Evolutionary conservation across 1,140 invertebrate species (phyloP).

Genomic region (Diorhabda elongata): DNA sequence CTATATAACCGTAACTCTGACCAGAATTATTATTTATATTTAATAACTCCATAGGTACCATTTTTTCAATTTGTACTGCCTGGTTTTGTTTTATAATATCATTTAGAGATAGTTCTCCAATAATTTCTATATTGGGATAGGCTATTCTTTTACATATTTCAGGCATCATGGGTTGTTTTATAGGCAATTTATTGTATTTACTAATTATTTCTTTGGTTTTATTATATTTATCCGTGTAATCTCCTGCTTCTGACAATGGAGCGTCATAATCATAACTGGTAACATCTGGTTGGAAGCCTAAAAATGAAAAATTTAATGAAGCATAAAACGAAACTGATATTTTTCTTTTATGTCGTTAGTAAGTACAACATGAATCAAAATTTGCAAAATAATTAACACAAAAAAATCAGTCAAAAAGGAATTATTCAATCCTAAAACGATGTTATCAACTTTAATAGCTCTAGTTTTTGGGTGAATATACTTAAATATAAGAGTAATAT

Average conservation of each 20-base stretch:
- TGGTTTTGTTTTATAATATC: conserved; percentile 36
- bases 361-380: neutral
- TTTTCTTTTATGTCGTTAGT: neutral
- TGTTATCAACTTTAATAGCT: neutral
- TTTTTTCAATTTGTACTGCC: conserved; percentile 22
- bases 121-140: conserved; percentile 18
- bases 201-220: conserved; percentile 41
- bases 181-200: conserved; percentile 46
- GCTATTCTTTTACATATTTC: neutral
- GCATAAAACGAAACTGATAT: neutral
- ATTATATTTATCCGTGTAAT: conserved; percentile 50
- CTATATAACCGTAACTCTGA: conserved; percentile 58
- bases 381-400: neutral
- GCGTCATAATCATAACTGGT: conserved; percentile 57
- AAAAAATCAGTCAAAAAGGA: neutral
- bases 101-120: conserved; percentile 34
- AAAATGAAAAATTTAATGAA: neutral
- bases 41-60: conserved; percentile 53
- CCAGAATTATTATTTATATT: conserved; percentile 52
- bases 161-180: conserved; percentile 43
- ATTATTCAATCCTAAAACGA: neutral
- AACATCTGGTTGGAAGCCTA: conserved; percentile 7
- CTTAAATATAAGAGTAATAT: too few species aligned
- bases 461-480: neutral
- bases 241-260: conserved; percentile 51